These are phyloP conservation scores for Hipparchia sbordonii DNA, from an alignment of 2,888 invertebrate species.

Conservation along the genomic window DNA sequence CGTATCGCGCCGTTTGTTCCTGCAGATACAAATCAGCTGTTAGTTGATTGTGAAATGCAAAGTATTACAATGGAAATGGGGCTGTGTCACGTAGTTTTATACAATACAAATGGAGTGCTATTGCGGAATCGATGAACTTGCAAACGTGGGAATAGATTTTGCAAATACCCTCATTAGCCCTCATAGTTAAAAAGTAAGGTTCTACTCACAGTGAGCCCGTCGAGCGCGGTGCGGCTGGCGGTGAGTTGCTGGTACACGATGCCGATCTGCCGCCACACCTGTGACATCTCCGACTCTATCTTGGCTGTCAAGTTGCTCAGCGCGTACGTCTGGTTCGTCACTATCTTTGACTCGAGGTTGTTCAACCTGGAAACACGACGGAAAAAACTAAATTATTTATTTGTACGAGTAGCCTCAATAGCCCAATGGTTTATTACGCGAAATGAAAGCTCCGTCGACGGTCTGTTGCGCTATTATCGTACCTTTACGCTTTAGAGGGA, in stretches of 20 bases:
- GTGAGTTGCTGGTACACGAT: conserved; percentile 93
- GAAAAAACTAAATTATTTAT: background rate
- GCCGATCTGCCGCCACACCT: conserved; percentile 95
- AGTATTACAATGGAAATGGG: conserved; percentile 9
- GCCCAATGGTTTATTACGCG: too few relatives aligned
- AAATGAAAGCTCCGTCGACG: too few relatives aligned
- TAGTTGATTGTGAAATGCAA: conserved; percentile 39
- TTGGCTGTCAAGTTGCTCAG: conserved; percentile 88
- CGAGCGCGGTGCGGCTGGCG: conserved; percentile 88
- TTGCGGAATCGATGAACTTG: background rate
- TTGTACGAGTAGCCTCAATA: too few relatives aligned
- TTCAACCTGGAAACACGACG: conserved; percentile 80
- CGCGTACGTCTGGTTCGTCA: conserved; percentile 87
- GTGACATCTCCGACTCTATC: conserved; percentile 91
- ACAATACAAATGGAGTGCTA: background rate
- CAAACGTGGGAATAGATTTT: background rate
- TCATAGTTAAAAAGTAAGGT: background rate
- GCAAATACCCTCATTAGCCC: too few relatives aligned
- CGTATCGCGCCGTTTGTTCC: conserved; percentile 89
- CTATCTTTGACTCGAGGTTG: conserved; percentile 86
- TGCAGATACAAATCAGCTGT: conserved; percentile 61
- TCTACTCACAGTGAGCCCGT: conserved; percentile 81
- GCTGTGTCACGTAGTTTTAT: background rate
- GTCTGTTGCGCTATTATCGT: too few relatives aligned
- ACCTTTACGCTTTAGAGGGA: too few relatives aligned